These are phyloP conservation scores for Bombus terrestris DNA, from an alignment of 1,140 invertebrate genomes.

Conservation along the genomic window DNA sequence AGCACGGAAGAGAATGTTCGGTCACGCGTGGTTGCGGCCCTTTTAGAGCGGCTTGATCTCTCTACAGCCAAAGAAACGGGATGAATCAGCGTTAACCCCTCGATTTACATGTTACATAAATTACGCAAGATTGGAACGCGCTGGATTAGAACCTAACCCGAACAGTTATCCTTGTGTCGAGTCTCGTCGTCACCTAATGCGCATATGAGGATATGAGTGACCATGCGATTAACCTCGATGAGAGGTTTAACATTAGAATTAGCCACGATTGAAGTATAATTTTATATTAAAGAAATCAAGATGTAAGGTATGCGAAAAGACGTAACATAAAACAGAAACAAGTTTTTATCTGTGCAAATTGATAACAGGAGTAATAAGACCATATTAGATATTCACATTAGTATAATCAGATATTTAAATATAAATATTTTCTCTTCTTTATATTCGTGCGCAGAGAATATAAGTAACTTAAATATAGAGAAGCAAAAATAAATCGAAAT, in stretches of 20 bases:
- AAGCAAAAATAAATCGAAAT: not conserved
- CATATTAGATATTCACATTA: too few relatives aligned
- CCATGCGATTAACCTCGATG: not conserved
- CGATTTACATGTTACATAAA: constrained; percentile 61
- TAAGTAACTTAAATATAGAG: not conserved
- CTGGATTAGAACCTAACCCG: not conserved
- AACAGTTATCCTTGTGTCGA: constrained; percentile 31
- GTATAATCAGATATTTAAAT: too few relatives aligned
- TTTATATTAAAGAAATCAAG: not conserved
- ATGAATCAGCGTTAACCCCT: constrained; percentile 45
- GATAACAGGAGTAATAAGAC: not conserved
- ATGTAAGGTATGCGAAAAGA: not conserved
- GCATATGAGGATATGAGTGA: not conserved
- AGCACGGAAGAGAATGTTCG: constrained; percentile 78
- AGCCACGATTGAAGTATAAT: not conserved
- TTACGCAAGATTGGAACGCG: constrained; percentile 24
- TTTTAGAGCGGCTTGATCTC: constrained; percentile 65
- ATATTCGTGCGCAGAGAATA: too few relatives aligned
- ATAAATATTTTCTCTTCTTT: too few relatives aligned
- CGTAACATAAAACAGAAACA: not conserved
- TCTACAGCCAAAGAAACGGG: constrained; percentile 23
- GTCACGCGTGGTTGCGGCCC: constrained; percentile 78
- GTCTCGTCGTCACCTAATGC: not conserved
- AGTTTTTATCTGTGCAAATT: not conserved
- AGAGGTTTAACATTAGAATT: not conserved